A percentile compares a stretch with the other conserved stretches of the same genome.
phyloP scores from a whole-genome alignment of 2,113 vertebrate species.

The Dicerorhinus sumatrensis region DNA sequence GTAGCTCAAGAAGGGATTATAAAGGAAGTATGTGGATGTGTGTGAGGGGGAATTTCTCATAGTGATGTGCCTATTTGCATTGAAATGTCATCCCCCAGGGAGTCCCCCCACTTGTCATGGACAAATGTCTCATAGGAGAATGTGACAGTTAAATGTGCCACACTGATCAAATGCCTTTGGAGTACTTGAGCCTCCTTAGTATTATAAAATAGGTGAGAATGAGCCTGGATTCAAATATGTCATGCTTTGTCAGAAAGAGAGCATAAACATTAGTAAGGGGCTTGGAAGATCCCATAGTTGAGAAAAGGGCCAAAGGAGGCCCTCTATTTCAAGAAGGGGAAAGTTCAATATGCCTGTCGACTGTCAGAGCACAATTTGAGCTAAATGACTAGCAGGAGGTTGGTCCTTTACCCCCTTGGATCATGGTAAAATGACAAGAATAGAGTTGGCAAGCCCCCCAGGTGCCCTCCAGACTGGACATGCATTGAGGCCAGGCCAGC shows the following conservation, averaged over 20 bases:
- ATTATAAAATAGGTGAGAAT: conserved; percentile 58
- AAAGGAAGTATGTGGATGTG: neutral
- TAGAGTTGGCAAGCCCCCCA: conserved; percentile 2
- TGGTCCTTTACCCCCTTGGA: neutral
- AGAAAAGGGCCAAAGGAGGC: conserved; percentile 16
- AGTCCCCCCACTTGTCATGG: neutral
- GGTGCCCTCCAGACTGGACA: neutral
- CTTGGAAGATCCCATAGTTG: neutral
- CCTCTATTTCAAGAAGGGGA: conserved; percentile 39
- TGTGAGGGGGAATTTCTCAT: neutral
- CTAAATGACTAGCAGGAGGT: neutral
- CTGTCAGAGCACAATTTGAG: conserved; percentile 40
- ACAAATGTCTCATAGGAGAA: conserved; percentile 53
- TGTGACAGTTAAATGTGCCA: conserved; percentile 61
- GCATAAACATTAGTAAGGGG: neutral
- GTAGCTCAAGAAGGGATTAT: neutral
- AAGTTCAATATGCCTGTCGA: neutral
- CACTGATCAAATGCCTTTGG: conserved; percentile 45
- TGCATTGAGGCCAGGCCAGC: neutral
- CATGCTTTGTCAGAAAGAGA: conserved; percentile 20
- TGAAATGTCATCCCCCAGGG: conserved; percentile 15
- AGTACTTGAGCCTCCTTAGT: conserved; percentile 19
- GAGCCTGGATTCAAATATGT: conserved; percentile 53
- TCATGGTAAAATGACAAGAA: neutral
- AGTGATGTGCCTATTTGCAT: neutral